A percentile compares a stretch with the other conserved stretches of the same genome.
Conservation (phyloP, 2,113 vertebrate species). For the Orthonyx spaldingii region DNA sequence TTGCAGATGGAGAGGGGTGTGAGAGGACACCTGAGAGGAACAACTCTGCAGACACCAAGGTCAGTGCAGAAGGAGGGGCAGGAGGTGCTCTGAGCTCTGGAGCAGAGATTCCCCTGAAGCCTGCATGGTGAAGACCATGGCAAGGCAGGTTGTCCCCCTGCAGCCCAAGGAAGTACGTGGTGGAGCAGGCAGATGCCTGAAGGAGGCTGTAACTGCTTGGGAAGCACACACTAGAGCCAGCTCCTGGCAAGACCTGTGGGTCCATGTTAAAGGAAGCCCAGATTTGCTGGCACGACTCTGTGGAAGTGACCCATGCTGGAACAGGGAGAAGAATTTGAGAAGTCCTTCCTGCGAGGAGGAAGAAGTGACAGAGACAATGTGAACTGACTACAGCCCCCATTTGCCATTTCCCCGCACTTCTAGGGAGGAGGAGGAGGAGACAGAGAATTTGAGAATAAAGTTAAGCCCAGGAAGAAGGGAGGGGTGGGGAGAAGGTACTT, state of each 20-base stretch:
- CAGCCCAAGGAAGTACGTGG: too few relatives aligned
- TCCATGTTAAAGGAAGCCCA: neutral
- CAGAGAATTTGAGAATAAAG: neutral
- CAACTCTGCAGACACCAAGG: neutral
- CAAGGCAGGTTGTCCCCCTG: neutral
- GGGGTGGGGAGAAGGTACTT: neutral
- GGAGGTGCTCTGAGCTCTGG: neutral
- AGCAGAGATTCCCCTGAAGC: neutral
- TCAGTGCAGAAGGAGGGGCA: neutral
- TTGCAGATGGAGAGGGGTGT: neutral
- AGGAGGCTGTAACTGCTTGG: neutral
- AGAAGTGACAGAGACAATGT: neutral
- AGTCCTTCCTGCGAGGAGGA: neutral
- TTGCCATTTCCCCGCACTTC: neutral
- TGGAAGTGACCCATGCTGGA: neutral
- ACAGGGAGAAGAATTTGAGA: neutral
- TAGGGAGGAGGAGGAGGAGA: too few relatives aligned
- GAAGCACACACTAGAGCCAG: neutral
- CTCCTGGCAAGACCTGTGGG: neutral
- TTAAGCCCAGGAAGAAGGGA: neutral
- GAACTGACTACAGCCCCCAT: neutral
- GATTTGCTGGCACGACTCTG: rapidly evolving
- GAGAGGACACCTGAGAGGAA: neutral
- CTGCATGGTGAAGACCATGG: rapidly evolving
- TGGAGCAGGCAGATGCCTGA: neutral